Percentiles rank a stretch among this genome's conserved stretches.
These are phyloP conservation scores for Sylvilagus bachmani DNA, from an alignment of 2,113 vertebrate genomes.

Conservation along the genomic window DNA sequence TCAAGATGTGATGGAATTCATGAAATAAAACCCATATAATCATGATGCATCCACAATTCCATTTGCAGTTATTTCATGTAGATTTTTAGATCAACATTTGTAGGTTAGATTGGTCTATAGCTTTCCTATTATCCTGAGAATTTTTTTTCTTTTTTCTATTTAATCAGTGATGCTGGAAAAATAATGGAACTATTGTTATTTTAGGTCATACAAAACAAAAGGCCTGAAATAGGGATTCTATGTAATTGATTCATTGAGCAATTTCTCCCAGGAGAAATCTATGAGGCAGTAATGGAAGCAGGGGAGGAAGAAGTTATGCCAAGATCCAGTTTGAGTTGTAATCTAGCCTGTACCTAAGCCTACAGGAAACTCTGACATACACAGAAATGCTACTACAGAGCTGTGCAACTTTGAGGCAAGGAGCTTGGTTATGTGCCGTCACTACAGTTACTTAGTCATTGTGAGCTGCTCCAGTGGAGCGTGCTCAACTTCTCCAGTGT, in stretches of 20 bases:
- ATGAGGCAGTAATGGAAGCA: not conserved
- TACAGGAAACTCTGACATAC: not conserved
- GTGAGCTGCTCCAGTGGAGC: not conserved
- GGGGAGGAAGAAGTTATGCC: not conserved
- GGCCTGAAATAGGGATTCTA: not conserved
- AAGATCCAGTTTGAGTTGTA: not conserved
- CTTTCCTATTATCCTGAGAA: not conserved
- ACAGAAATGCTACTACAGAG: not conserved
- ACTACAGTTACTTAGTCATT: not conserved
- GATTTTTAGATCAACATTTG: not conserved
- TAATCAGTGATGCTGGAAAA: not conserved
- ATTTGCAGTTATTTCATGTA: not conserved
- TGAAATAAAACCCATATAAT: constrained; percentile 16
- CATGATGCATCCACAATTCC: not conserved
- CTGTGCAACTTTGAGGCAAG: too few relatives aligned
- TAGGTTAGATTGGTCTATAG: not conserved
- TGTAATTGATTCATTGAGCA: not conserved
- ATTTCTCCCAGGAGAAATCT: not conserved
- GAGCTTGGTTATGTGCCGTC: not conserved
- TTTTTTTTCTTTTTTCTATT: not conserved
- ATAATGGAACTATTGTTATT: not conserved
- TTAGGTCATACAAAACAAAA: not conserved
- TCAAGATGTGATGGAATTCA: not conserved
- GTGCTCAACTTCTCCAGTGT: not conserved
- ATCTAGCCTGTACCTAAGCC: not conserved